Conservation (phyloP, 2,113 vertebrate species). For the Istiophorus platypterus region DNA sequence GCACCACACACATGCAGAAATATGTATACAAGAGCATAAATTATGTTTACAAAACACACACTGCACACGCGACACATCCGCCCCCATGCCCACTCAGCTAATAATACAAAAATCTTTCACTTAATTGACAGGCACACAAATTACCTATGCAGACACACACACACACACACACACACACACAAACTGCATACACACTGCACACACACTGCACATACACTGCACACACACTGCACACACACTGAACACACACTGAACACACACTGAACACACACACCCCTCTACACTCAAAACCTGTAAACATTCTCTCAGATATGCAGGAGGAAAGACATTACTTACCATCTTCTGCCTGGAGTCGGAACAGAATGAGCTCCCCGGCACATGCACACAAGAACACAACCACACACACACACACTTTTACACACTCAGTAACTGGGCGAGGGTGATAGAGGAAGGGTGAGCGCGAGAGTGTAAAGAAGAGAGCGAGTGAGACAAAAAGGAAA, state of each 20-base stretch:
- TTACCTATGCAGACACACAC: no score
- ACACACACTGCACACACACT: conserved; percentile 47
- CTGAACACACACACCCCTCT: conserved; percentile 25
- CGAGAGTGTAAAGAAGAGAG: conserved; percentile 20
- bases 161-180: no score
- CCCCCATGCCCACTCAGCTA: conserved; percentile 36
- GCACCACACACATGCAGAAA: conserved; percentile 35
- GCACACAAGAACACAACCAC: conserved; percentile 61
- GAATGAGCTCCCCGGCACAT: conserved; percentile 77
- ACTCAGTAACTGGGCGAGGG: conserved; percentile 59
- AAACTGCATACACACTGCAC: conserved; percentile 45
- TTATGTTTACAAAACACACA: conserved; percentile 46
- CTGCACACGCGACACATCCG: conserved; percentile 30
- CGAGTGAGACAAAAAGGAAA: conserved; percentile 38
- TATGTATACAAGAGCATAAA: conserved; percentile 35
- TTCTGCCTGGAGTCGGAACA: conserved; percentile 79
- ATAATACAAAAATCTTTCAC: conserved; percentile 57
- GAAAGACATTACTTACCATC: conserved; percentile 81
- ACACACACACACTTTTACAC: conserved; percentile 56
- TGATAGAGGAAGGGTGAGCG: conserved; percentile 37
- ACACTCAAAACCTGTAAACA: conserved; percentile 63
- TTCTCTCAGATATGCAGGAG: conserved; percentile 63
- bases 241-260: conserved; percentile 39
- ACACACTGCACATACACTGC: conserved; percentile 26
- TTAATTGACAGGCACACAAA: conserved; percentile 51